Conservation (phyloP, 2,113 vertebrate genomes). For the Takifugu bimaculatus region DNA sequence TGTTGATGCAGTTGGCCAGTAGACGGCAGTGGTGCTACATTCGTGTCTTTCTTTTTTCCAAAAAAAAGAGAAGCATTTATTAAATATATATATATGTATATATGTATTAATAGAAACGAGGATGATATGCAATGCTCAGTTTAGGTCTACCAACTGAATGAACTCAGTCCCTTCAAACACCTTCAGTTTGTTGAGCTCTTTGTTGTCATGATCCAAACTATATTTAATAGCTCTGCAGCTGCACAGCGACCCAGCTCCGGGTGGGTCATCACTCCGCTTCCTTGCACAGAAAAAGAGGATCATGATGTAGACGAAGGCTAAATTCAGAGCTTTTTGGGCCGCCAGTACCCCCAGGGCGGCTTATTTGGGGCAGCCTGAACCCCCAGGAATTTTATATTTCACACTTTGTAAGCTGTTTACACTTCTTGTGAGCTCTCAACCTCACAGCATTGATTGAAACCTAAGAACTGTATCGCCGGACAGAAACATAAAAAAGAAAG, state of each 20-base stretch:
- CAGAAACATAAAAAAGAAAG: no score
- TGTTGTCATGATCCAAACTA: no score
- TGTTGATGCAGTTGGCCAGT: conserved; percentile 6
- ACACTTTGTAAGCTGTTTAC: conserved; percentile 77
- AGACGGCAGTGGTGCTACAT: conserved; percentile 24
- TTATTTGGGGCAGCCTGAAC: conserved; percentile 65
- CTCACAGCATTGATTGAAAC: conserved; percentile 77
- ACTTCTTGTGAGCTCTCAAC: conserved; percentile 43
- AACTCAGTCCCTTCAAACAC: neutral
- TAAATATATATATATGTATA: no score
- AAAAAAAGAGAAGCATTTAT: no score
- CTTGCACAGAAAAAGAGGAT: conserved; percentile 44
- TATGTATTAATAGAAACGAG: no score
- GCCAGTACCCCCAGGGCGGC: conserved; percentile 48
- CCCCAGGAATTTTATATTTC: conserved; percentile 70
- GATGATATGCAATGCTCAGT: no score
- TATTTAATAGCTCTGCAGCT: no score
- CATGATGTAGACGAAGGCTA: conserved; percentile 25
- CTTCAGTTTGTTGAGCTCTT: no score
- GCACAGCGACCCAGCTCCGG: conserved; percentile 9
- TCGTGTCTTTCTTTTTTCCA: neutral
- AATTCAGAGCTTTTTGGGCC: conserved; percentile 70
- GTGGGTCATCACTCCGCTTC: conserved; percentile 26
- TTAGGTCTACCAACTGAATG: no score
- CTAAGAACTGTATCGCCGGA: conserved; percentile 67